Evolutionary conservation across 2,113 vertebrate species (phyloP).

Genomic region (Albula glossodonta): DNA sequence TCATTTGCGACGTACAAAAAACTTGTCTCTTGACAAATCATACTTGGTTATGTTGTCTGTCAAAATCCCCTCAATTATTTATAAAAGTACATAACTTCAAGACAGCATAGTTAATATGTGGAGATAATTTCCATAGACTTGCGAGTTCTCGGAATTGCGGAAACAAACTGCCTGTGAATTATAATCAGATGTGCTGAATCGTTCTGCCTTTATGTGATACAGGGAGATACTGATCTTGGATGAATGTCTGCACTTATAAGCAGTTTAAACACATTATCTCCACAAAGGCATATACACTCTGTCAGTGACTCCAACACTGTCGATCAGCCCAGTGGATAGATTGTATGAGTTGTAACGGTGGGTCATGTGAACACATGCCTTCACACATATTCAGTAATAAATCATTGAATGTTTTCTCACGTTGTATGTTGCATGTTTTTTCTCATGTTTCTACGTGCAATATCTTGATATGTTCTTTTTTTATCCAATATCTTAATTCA

Average conservation of each 20-base stretch:
- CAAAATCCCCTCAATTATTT: constrained; percentile 46
- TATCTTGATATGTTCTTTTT: no score
- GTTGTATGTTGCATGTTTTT: no score
- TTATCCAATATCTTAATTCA: no score
- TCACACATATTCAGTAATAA: no score
- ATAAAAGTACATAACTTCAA: constrained; percentile 24
- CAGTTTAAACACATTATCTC: no score
- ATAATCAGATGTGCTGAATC: not conserved
- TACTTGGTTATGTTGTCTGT: constrained; percentile 33
- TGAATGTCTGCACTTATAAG: not conserved
- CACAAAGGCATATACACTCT: no score
- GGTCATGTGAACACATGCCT: no score
- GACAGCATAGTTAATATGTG: constrained; percentile 19
- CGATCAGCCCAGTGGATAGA: no score
- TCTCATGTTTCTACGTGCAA: no score
- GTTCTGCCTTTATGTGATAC: not conserved
- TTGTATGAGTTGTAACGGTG: no score
- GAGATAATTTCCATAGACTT: constrained; percentile 20
- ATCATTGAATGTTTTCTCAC: no score
- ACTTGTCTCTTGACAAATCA: constrained; percentile 34
- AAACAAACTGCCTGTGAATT: constrained; percentile 10
- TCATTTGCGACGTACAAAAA: constrained; percentile 16
- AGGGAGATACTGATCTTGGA: not conserved
- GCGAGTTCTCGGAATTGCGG: not conserved
- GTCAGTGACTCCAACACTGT: no score